Conservation (phyloP, 2,113 vertebrate genomes). For the Balaenoptera acutorostrata region DNA sequence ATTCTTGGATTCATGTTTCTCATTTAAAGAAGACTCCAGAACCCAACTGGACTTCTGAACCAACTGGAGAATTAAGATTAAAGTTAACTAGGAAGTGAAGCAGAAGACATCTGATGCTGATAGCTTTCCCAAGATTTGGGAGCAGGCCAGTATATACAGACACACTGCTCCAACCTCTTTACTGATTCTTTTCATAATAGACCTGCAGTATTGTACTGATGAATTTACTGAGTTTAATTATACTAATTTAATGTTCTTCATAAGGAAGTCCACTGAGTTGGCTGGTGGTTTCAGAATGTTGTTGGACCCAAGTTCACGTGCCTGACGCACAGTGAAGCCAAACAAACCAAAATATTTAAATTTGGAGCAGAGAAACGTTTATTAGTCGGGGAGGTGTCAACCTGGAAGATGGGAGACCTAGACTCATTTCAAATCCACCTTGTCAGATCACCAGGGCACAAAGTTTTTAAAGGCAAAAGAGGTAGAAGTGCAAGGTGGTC, state of each 20-base stretch:
- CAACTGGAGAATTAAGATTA: background rate
- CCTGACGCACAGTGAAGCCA: too few species aligned
- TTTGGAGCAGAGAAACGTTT: too few species aligned
- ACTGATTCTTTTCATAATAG: background rate
- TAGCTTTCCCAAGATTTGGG: background rate
- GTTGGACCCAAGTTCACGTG: too few species aligned
- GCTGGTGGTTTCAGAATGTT: background rate
- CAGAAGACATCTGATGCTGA: background rate
- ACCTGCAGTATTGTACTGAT: background rate
- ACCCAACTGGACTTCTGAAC: background rate
- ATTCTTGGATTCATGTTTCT: background rate
- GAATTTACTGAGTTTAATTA: background rate
- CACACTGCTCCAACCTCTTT: background rate
- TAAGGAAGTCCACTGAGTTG: background rate
- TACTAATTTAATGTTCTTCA: background rate
- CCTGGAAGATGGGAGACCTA: too few species aligned
- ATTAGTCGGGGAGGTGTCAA: too few species aligned
- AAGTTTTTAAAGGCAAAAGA: too few species aligned
- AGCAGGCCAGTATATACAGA: background rate
- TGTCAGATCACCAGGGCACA: too few species aligned
- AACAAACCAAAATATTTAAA: too few species aligned
- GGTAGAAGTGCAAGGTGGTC: too few species aligned
- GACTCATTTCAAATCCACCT: too few species aligned
- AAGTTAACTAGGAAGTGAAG: background rate
- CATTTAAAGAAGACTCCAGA: background rate